Evolutionary conservation across 2,113 vertebrate genomes (phyloP).

Genomic region (Choloepus hoffmanni): DNA sequence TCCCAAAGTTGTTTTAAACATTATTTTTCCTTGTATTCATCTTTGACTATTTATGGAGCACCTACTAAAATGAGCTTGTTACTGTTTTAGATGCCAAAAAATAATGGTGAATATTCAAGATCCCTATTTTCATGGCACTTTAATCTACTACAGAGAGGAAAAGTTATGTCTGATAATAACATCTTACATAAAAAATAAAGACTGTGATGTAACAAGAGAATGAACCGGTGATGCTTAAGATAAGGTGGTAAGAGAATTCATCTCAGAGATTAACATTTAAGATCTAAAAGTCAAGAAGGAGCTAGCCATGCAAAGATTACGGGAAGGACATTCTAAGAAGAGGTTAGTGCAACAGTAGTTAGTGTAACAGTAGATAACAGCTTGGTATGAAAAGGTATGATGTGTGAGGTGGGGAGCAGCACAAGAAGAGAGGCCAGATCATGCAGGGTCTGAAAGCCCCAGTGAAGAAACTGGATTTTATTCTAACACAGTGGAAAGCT

Average conservation of each 20-base stretch:
- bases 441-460: not conserved
- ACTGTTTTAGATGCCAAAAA: not conserved
- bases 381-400: not conserved
- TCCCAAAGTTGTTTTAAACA: not conserved
- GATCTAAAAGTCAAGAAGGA: not conserved
- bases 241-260: not conserved
- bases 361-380: not conserved
- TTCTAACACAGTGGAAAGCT: not conserved
- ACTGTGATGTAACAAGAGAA: not conserved
- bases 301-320: not conserved
- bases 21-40: not conserved
- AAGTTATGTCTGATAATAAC: not conserved
- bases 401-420: not conserved
- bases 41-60: not conserved
- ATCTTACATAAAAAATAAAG: constrained; percentile 16
- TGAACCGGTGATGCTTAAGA: not conserved
- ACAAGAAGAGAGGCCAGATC: not conserved
- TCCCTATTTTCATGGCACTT: not conserved
- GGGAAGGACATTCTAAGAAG: not conserved
- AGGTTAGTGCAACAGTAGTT: not conserved
- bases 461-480: not conserved
- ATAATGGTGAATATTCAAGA: not conserved
- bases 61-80: not conserved
- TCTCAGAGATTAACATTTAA: not conserved
- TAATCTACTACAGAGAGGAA: not conserved